Evolutionary conservation across 1,140 invertebrate genomes (phyloP).

Genomic region (Calephelis virginiensis): DNA sequence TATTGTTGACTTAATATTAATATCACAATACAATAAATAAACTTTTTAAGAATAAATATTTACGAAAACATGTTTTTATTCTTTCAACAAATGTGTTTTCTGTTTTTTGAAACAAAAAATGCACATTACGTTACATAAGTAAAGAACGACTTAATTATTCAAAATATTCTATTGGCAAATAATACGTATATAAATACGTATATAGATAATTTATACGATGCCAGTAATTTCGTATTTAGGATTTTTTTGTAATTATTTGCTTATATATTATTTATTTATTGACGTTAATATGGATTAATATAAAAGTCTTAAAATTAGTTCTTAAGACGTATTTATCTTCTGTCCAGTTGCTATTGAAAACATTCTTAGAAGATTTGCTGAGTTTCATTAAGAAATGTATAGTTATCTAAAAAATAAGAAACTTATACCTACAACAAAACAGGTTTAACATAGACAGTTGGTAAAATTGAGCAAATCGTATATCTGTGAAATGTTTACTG

Average conservation of each 20-base stretch:
- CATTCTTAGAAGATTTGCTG: background rate
- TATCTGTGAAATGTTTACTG: conserved; percentile 2
- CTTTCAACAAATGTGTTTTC: background rate
- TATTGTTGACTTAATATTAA: background rate
- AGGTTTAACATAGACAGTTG: background rate
- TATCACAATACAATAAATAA: conserved; percentile 21
- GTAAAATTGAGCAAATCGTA: background rate
- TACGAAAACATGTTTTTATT: no score
- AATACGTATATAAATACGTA: background rate
- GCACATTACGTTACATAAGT: background rate
- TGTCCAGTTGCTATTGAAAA: background rate
- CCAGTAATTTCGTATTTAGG: conserved; percentile 2
- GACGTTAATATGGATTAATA: conserved; percentile 57
- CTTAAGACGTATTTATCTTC: conserved; percentile 6
- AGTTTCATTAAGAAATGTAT: background rate
- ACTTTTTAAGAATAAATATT: background rate
- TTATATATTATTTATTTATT: conserved; percentile 68
- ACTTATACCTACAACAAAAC: background rate
- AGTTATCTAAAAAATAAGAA: background rate
- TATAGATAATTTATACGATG: background rate
- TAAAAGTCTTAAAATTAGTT: conserved; percentile 41
- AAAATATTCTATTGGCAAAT: background rate
- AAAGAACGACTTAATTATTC: background rate
- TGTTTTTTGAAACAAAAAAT: background rate
- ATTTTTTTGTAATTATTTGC: conserved; percentile 49